Evolutionary conservation across 2,797 vertebrate species (phyloP).

Genomic region (Tolypeutes matacus): DNA sequence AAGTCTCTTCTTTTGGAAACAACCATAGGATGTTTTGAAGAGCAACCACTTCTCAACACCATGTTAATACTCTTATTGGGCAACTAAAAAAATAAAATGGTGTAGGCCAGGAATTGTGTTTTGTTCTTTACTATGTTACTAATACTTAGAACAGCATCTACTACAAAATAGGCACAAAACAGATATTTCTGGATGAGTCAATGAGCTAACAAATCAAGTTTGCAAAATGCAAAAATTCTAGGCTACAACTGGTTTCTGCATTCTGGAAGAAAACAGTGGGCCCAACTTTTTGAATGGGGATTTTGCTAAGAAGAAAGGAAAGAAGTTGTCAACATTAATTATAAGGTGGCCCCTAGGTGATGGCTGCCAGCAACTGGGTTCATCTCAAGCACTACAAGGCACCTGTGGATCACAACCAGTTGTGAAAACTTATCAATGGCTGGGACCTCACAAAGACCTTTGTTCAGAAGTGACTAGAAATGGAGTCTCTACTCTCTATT

Average conservation of each 20-base stretch:
- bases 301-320: neutral
- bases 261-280: neutral
- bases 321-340: neutral
- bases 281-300: neutral
- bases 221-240: neutral
- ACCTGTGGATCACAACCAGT: neutral
- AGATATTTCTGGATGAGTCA: neutral
- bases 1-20: conserved; percentile 7
- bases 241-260: neutral
- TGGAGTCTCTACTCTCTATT: neutral
- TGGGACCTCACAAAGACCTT: neutral
- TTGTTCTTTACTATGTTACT: neutral
- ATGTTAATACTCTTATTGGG: neutral
- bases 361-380: neutral
- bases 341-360: neutral
- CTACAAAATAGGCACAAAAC: neutral
- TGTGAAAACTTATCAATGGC: neutral
- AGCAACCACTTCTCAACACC: neutral
- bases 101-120: neutral
- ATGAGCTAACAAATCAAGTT: neutral
- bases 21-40: neutral
- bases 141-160: neutral
- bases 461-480: neutral
- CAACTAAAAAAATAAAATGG: neutral
- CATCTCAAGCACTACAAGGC: neutral